Evolutionary conservation across 2,888 invertebrate species (phyloP).

Genomic region (Dromius quadrimaculatus): DNA sequence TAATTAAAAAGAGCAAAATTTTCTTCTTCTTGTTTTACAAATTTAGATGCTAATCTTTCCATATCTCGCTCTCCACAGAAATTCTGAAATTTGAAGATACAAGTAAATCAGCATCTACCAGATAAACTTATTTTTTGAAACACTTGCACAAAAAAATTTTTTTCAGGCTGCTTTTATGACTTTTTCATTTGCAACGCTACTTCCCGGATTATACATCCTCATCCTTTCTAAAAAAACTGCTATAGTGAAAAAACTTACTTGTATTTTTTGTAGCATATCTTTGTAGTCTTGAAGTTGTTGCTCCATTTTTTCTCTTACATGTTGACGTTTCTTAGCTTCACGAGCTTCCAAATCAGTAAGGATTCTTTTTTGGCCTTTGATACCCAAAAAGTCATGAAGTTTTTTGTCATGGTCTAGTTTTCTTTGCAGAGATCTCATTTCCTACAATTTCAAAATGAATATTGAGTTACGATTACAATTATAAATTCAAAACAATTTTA

Average conservation of each 20-base stretch:
- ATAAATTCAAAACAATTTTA: slow-evolving; percentile 4
- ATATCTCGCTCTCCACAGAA: slow-evolving; percentile 76
- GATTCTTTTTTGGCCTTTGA: slow-evolving; percentile 83
- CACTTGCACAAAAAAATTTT: no score
- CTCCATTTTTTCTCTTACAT: slow-evolving; percentile 77
- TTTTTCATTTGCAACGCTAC: no score
- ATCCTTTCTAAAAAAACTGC: no score
- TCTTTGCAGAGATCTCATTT: slow-evolving; percentile 89
- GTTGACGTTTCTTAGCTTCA: slow-evolving; percentile 77
- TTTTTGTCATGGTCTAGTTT: slow-evolving; percentile 88
- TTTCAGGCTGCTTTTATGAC: no score
- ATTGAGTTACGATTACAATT: not conserved
- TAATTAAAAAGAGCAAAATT: slow-evolving; percentile 94
- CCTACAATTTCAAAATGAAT: slow-evolving; percentile 67
- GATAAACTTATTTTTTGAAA: slow-evolving; percentile 9
- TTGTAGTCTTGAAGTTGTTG: slow-evolving; percentile 80
- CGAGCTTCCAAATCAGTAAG: slow-evolving; percentile 81
- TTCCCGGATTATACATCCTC: no score
- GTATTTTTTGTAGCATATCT: slow-evolving; percentile 81
- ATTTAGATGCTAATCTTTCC: slow-evolving; percentile 78
- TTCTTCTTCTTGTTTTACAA: slow-evolving; percentile 87
- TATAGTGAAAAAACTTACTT: slow-evolving; percentile 62
- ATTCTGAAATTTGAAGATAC: slow-evolving; percentile 63
- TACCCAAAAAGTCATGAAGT: slow-evolving; percentile 85
- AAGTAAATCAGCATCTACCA: not conserved